Evolutionary conservation across 2,797 vertebrate species (phyloP).

Genomic region (Choloepus didactylus): DNA sequence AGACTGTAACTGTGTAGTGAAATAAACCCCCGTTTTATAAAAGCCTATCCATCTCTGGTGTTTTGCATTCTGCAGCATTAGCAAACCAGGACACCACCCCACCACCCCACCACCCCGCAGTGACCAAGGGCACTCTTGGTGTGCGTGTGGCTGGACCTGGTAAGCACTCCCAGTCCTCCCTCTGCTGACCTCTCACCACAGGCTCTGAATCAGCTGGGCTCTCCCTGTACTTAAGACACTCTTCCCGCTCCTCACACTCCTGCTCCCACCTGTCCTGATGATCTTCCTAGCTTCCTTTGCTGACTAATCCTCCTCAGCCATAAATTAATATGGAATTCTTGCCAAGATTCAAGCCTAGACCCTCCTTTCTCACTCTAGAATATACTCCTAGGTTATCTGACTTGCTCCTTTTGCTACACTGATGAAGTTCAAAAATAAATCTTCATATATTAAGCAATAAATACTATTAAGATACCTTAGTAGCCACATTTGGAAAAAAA

Average conservation of each 20-base stretch:
- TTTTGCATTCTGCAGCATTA: too few relatives aligned
- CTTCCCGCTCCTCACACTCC: not conserved
- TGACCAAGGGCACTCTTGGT: not conserved
- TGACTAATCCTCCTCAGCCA: not conserved
- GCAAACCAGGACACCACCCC: too few relatives aligned
- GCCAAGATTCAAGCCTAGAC: not conserved
- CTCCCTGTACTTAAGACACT: not conserved
- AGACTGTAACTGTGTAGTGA: too few relatives aligned
- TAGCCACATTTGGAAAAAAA: not conserved
- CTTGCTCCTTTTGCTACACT: not conserved
- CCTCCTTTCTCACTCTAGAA: not conserved
- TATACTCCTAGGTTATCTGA: not conserved
- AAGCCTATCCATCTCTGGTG: too few relatives aligned
- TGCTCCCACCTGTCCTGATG: not conserved
- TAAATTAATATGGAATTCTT: not conserved
- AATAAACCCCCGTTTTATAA: too few relatives aligned
- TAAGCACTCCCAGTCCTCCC: too few relatives aligned
- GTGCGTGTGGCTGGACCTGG: not conserved
- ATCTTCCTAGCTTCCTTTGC: not conserved
- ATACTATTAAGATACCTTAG: not conserved
- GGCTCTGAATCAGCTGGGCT: not conserved
- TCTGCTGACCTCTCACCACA: not conserved
- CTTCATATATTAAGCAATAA: not conserved
- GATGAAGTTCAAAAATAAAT: constrained; percentile 33
- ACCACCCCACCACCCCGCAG: not conserved